A percentile compares a stretch with the other conserved stretches of the same genome.
phyloP scores from a whole-genome alignment of 2,113 vertebrate species.

The Terrapene triunguis region DNA sequence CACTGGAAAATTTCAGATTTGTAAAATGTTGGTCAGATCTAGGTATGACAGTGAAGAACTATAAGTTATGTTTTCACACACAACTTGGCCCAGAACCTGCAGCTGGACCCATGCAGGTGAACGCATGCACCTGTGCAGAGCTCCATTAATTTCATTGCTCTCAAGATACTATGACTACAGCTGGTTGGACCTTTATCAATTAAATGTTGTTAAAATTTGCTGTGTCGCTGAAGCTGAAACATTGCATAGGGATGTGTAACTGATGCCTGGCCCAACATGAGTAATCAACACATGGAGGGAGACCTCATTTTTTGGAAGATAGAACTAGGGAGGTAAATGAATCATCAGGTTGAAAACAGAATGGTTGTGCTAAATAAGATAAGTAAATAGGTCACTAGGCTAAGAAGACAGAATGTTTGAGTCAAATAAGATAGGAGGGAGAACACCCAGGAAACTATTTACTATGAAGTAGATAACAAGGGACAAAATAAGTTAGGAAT shows the following conservation, averaged over 20 bases:
- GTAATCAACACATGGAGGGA: too few relatives aligned
- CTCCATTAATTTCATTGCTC: neutral
- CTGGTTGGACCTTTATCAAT: neutral
- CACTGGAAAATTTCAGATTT: neutral
- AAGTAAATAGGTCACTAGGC: too few relatives aligned
- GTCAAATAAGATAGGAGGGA: too few relatives aligned
- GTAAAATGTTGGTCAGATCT: neutral
- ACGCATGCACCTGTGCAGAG: conserved; percentile 17
- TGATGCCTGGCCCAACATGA: too few relatives aligned
- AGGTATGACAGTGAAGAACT: neutral
- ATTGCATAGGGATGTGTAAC: neutral
- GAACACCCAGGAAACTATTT: too few relatives aligned
- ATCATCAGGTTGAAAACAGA: too few relatives aligned
- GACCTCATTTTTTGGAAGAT: too few relatives aligned
- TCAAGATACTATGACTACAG: neutral
- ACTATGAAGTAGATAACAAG: too few relatives aligned
- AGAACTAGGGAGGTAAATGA: too few relatives aligned
- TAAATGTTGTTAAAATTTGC: conserved; percentile 27
- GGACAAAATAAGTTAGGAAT: too few relatives aligned
- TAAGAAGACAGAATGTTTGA: too few relatives aligned
- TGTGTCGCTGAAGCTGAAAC: conserved; percentile 43
- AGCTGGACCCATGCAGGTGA: neutral
- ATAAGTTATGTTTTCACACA: neutral
- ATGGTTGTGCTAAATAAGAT: too few relatives aligned
- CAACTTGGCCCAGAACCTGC: neutral